Base-by-base conservation (phyloP, 2,113 vertebrate genomes). In the Neotoma lepida region DNA sequence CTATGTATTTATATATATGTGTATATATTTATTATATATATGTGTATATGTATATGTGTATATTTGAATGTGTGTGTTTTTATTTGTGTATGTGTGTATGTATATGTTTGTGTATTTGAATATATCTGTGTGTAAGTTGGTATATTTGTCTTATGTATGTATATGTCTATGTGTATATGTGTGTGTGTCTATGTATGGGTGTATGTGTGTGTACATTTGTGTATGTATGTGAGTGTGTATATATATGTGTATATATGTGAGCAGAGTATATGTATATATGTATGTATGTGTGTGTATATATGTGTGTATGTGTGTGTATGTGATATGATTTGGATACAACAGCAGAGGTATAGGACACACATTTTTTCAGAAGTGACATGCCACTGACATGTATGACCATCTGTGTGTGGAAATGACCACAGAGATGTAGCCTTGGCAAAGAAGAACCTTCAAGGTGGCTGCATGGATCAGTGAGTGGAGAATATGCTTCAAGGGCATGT, bases 151-250 rank as follows among this genome's bases (percentile, higher is more conserved):
- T 6, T 80, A n/a, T 54, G 9, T 20, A 15, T 17, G 6, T 9
- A 1, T 56, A 4, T 78, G 4, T 28, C 0, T 81, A 13, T 54
- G 0, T 56, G 2, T n/a, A 0, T 61, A 5, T 46, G 6, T 74
- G 41, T 26, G 20, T 74, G 26, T 28, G 26, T 30, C 14, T 76
- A 8, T 46, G 5, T 14, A 24, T 28, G 24, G 1, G 41, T 15
- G 5, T 15, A 14, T 78, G 33, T 54, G 8, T 35, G 8, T 80
- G 20, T 51, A 24, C 4, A 22, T 80, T 30, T 80, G 49, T 80
- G 9, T n/a, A 12, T 6, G 28, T 14, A 58, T 81, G 35, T 81
- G 51, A 33, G 30, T 74, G 15, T 70, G 14, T 78, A 39, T 71
- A 22, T 78, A 26, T 88, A 7, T 49, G 28, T 61, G n/a, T n/a